A percentile compares a stretch with the other conserved stretches of the same genome.
phyloP scores from a whole-genome alignment of 2,888 invertebrate genomes.

The Cotesia congregata region DNA sequence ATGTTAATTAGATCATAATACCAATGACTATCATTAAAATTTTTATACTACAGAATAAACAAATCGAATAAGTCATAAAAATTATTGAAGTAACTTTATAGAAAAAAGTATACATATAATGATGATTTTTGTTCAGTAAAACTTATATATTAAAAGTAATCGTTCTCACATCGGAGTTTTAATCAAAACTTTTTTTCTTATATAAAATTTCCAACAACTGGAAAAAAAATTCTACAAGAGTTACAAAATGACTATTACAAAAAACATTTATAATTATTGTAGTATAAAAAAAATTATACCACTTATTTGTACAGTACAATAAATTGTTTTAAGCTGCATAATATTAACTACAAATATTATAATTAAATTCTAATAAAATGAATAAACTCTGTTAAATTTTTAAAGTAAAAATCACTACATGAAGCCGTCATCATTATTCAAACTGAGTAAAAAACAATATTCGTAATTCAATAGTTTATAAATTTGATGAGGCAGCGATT shows the following conservation, averaged over 20 bases:
- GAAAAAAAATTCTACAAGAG: not conserved
- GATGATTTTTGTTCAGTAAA: constrained; percentile 47
- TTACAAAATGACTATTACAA: not conserved
- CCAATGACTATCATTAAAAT: not conserved
- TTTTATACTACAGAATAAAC: not conserved
- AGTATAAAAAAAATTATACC: not conserved
- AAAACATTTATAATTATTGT: not conserved
- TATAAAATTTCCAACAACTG: not conserved
- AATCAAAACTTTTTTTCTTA: not conserved
- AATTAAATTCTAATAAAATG: not conserved
- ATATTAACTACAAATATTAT: not conserved
- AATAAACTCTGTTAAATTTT: not conserved
- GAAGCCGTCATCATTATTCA: not conserved
- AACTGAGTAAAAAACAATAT: constrained; percentile 21
- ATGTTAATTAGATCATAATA: not conserved
- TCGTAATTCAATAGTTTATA: constrained; percentile 5
- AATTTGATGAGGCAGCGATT: constrained; percentile 25
- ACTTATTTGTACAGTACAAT: not conserved
- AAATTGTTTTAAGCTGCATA: not conserved
- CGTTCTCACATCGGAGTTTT: not conserved
- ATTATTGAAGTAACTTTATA: constrained; percentile 52
- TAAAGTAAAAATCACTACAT: constrained; percentile 4
- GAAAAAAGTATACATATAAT: constrained; percentile 50
- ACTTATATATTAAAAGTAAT: constrained; percentile 41
- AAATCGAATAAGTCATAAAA: constrained; percentile 7